Conservation (phyloP, 2,113 vertebrate species). For the Rhagologus leucostigma region DNA sequence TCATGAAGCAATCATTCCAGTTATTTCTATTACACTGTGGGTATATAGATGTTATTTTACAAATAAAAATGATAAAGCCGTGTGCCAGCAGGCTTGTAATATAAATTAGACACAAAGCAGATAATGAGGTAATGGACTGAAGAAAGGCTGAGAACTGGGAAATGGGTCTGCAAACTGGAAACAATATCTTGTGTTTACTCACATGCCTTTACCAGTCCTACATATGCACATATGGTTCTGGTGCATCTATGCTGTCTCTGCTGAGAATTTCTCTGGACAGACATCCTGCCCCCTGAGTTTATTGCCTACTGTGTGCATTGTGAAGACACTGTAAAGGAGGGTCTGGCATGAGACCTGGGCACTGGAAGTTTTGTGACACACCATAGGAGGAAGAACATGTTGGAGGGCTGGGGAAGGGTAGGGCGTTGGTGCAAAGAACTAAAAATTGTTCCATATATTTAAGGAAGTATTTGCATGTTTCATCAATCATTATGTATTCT, state of each 20-base stretch:
- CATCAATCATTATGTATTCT: neutral
- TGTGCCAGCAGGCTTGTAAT: neutral
- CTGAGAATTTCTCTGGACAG: neutral
- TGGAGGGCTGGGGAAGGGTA: neutral
- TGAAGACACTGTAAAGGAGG: neutral
- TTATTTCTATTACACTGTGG: neutral
- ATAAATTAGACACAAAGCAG: neutral
- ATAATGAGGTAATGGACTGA: neutral
- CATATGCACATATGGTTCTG: neutral
- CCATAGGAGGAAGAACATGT: fast-evolving
- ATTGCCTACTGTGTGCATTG: neutral
- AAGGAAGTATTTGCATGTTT: neutral
- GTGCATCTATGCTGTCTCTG: neutral
- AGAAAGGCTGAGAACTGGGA: neutral
- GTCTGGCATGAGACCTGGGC: neutral
- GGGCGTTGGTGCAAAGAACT: neutral
- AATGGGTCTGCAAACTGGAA: neutral
- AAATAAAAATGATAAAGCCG: neutral
- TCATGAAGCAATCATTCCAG: constrained; percentile 2
- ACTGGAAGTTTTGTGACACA: neutral
- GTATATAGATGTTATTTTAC: neutral
- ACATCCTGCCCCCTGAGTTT: neutral
- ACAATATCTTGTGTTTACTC: neutral
- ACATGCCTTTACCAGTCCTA: neutral
- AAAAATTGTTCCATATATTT: neutral